phyloP scores from a whole-genome alignment of 1,140 invertebrate species.

The Globodera ellingtonae region DNA sequence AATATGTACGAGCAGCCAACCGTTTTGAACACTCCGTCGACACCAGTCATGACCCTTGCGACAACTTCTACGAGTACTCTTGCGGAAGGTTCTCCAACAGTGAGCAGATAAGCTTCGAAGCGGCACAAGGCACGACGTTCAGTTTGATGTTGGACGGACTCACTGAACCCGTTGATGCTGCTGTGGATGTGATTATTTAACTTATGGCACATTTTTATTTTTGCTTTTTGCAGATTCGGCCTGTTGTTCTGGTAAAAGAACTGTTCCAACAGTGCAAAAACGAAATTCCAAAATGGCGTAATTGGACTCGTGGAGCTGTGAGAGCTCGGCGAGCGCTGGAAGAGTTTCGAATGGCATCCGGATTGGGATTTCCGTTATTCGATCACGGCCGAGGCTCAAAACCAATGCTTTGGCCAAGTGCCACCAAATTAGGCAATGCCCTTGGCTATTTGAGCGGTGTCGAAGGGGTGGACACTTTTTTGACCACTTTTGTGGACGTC shows the following conservation, averaged over 20 bases:
- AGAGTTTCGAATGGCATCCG: neutral
- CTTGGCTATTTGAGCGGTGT: conserved; percentile 42
- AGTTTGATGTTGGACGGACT: conserved; percentile 19
- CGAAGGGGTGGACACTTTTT: conserved; percentile 40
- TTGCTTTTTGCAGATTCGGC: conserved; percentile 25
- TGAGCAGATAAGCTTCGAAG: conserved; percentile 25
- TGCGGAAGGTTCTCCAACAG: conserved; percentile 31
- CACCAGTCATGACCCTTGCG: conserved; percentile 30
- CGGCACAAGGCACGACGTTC: conserved; percentile 11
- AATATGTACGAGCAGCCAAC: conserved; percentile 13
- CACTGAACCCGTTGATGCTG: conserved; percentile 9
- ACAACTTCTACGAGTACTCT: conserved; percentile 42
- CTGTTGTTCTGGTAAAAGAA: conserved; percentile 29
- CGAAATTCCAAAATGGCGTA: conserved; percentile 13
- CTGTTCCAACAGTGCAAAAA: conserved; percentile 28
- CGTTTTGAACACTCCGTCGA: conserved; percentile 29
- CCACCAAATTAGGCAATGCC: conserved; percentile 29
- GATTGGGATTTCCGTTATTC: conserved; percentile 18
- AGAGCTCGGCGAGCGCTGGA: conserved; percentile 5
- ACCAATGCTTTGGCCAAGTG: conserved; percentile 15
- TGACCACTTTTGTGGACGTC: conserved; percentile 47
- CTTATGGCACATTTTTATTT: neutral
- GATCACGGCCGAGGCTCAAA: neutral
- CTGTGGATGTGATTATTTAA: conserved; percentile 3
- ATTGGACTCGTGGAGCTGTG: conserved; percentile 7